phyloP scores from a whole-genome alignment of 1,140 invertebrate species.

The Gonatopus flavifemur region DNA sequence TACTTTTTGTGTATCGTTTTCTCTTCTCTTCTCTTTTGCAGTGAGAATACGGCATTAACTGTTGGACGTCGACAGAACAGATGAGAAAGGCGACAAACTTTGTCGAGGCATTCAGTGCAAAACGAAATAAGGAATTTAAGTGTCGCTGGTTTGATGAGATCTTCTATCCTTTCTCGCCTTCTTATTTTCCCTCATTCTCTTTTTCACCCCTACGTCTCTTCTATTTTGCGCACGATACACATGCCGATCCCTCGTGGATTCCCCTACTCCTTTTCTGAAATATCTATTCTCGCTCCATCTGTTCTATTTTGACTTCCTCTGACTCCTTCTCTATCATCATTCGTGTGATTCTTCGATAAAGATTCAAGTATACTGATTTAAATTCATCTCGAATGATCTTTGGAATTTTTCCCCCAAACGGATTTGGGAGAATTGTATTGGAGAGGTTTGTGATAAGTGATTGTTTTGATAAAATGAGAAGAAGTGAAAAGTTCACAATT shows the following conservation, averaged over 20 bases:
- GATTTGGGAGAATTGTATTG: neutral
- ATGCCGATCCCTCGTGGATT: slow-evolving; percentile 24
- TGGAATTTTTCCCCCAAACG: neutral
- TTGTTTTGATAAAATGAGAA: too few relatives aligned
- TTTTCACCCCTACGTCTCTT: neutral
- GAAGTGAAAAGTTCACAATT: neutral
- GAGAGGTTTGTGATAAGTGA: neutral
- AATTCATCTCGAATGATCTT: slow-evolving; percentile 13
- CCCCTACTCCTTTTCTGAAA: slow-evolving; percentile 12
- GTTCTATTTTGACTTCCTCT: slow-evolving; percentile 11
- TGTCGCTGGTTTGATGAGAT: slow-evolving; percentile 38
- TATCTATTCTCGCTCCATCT: neutral
- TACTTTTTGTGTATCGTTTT: slow-evolving; percentile 1
- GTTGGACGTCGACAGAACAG: slow-evolving; percentile 18
- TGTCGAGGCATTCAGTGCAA: slow-evolving; percentile 28
- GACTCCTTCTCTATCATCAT: slow-evolving; percentile 1
- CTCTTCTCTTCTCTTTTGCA: slow-evolving; percentile 25
- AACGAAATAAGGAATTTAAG: slow-evolving; percentile 48
- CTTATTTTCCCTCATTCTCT: neutral
- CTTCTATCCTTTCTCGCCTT: slow-evolving; percentile 18
- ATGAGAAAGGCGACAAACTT: slow-evolving; percentile 28
- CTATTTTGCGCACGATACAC: slow-evolving; percentile 23
- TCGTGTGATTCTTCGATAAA: slow-evolving; percentile 12
- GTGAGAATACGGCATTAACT: slow-evolving; percentile 39
- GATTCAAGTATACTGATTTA: slow-evolving; percentile 11